Evolutionary conservation across 1,140 invertebrate species (phyloP).

Genomic region (Dermatophagoides farinae): DNA sequence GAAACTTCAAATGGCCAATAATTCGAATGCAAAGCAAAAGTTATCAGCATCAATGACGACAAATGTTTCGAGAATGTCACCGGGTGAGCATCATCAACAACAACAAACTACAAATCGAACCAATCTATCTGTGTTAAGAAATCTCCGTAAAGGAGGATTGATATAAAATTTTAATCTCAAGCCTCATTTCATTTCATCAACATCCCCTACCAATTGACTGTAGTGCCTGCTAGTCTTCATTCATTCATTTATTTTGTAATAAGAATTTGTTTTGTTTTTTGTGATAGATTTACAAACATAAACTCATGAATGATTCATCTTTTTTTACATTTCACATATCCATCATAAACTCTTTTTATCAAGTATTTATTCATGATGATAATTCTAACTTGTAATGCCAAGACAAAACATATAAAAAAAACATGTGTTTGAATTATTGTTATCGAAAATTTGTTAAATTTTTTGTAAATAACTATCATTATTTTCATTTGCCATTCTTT

Average conservation of each 20-base stretch:
- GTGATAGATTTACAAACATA: too few relatives aligned
- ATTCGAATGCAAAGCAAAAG: not conserved
- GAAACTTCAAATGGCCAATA: not conserved
- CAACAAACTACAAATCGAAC: not conserved
- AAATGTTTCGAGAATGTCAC: too few relatives aligned
- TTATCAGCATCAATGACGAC: not conserved
- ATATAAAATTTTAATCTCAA: not conserved
- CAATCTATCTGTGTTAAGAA: constrained; percentile 8
- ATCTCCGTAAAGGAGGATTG: constrained; percentile 5
- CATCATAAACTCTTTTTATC: too few relatives aligned
- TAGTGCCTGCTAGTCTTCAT: not conserved
- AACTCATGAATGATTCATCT: too few relatives aligned
- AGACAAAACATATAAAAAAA: too few relatives aligned
- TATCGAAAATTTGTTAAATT: too few relatives aligned
- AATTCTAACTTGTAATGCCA: too few relatives aligned
- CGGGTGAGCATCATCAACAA: not conserved
- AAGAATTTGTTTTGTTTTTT: not conserved
- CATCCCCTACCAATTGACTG: not conserved
- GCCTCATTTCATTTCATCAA: not conserved
- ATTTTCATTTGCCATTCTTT: too few relatives aligned
- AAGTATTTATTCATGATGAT: too few relatives aligned
- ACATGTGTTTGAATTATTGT: too few relatives aligned
- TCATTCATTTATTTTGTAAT: not conserved
- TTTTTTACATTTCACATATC: too few relatives aligned
- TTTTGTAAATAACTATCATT: too few relatives aligned